Evolutionary conservation across 2,888 invertebrate genomes (phyloP), one percentile per base, ranked within the genome.

Genomic region (Archaeoteleia sp.): DNA sequence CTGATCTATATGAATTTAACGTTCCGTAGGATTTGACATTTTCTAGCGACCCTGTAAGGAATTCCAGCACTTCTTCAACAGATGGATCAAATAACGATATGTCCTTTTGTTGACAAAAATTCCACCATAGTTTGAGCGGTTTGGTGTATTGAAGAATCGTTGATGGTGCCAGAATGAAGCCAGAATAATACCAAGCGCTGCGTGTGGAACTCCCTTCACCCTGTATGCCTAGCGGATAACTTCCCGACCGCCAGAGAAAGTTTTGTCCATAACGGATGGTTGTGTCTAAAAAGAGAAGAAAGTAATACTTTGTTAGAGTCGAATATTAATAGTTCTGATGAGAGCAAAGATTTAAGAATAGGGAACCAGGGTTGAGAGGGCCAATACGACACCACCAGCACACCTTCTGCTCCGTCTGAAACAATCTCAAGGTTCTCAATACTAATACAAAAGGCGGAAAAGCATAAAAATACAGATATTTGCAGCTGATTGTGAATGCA

Each of bases 401-500:
- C 8, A 13, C 35, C 35, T 3, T 17, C 9, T 7, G 78, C 74
- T 60, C 55, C 67, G 13, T 82, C 77, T 1, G 12, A 15, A n/a
- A 37, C 46, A 5, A 71, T 69, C 48, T 72, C 9, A 70, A n/a
- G 1, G 46, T 54, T 25, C 37, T 27, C 1, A 37, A 5, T 0
- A 55, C 8, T 1, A 55, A 12, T 1, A 35, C 14, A 5, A 67
- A 54, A 7, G 49, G 71, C 9, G 67, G 71, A 53, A 78, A 78
- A 9, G 76, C 74, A 55, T 78, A 78, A 63, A 65, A 66, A 23
- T 70, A 74, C 67, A 45, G 20, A 9, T 42, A 39, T 2, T 49
- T 35, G 63, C 71, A 61, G 5, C 70, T 27, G 1, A 70, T n/a
- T 3, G 74, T 75, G 43, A 78, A 78, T 2, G 76, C 75, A 51